phyloP scores from a whole-genome alignment of 2,888 invertebrate genomes.

The Drosophila pseudotalamancana region DNA sequence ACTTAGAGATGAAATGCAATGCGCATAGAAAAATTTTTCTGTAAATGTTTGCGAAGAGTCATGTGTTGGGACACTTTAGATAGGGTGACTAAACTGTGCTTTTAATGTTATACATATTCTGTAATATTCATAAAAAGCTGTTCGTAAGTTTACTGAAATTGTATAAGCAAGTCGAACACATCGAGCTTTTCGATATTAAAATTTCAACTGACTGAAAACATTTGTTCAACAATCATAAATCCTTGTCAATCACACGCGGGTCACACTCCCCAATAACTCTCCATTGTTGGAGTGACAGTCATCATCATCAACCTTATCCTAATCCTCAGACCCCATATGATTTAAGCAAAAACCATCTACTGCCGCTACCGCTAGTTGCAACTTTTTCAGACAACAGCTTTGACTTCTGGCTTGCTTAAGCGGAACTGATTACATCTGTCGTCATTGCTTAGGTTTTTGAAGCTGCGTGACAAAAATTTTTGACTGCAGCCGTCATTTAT shows the following conservation, averaged over 20 bases:
- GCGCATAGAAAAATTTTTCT: constrained; percentile 73
- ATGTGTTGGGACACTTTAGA: not conserved
- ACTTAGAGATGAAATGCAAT: constrained; percentile 82
- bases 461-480: constrained; percentile 75
- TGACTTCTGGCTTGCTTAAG: constrained; percentile 65
- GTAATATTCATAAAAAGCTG: constrained; percentile 74
- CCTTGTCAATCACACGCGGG: constrained; percentile 81
- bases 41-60: constrained; percentile 61
- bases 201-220: constrained; percentile 65
- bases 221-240: constrained; percentile 78
- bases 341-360: constrained; percentile 35
- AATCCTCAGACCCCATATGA: constrained; percentile 30
- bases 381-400: constrained; percentile 28
- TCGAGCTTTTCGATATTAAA: constrained; percentile 50
- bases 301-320: constrained; percentile 60
- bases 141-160: constrained; percentile 31
- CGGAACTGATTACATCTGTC: constrained; percentile 74
- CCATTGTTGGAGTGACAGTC: constrained; percentile 40
- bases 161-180: constrained; percentile 67
- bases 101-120: constrained; percentile 50
- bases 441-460: constrained; percentile 31
- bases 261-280: constrained; percentile 41
- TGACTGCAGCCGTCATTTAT: constrained; percentile 66
- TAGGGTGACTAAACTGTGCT: constrained; percentile 65
- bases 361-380: constrained; percentile 59